Base-by-base conservation (phyloP, 2,113 vertebrate genomes). In the Sciurus niger region DNA sequence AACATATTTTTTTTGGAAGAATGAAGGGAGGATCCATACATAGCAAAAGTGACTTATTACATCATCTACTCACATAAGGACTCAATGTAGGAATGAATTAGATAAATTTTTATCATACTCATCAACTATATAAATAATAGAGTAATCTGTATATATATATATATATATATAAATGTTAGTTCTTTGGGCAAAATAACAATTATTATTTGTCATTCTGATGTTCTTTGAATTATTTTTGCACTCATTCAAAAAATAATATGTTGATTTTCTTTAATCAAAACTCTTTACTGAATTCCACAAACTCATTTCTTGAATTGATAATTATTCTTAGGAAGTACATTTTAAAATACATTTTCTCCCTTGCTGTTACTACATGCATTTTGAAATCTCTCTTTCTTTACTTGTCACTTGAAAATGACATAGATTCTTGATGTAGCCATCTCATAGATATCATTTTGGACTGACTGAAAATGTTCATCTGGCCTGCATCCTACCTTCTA, bases 141-240 rank as follows among this genome's bases (percentile, higher is more conserved):
- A 83, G 24, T 79, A 58, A 74, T 14, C 8, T 8, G 8, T 46
- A 6, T 76, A 10, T 76, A 10, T 8, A 14, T 60, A 12, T 37
- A 37, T 46, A 6, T 76, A 10, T 76, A 10, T 8, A 14, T 60
- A 12, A 37, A 37, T 37, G 37, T 37, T 37, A 79, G 4, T 74
- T 79, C 37, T 88, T 14, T 25, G 58, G 68, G 24, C 14, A 74
- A 91, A 84, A 58, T 84, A 88, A 72, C 87, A 58, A 70, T 30
- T 58, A 84, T 16, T 70, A 51, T 46, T 89, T 25, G 7, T 1
- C 12, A 83, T 40, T 79, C 5, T 73, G 87, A 58, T 40, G 16
- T 86, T 89, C 13, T 84, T 60, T 28, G 86, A 79, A 84, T 95
- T 90, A 78, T 30, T 86, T 90, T 4, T 73, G 78, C 5, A 80